Evolutionary conservation across 2,888 invertebrate species (phyloP).

Genomic region (Campaea margaritaria): DNA sequence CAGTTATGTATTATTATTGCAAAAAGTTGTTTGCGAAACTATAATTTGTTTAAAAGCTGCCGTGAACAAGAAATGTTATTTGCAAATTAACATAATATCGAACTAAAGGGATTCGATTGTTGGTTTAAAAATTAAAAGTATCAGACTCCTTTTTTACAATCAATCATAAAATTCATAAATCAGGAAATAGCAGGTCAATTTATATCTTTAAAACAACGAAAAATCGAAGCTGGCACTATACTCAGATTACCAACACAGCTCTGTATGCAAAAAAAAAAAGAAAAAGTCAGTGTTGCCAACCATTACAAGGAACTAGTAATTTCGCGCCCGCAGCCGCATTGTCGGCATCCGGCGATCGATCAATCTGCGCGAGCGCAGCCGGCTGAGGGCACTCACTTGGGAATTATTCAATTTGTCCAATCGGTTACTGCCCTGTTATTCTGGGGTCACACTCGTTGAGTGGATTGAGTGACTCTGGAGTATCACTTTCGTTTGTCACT

Average conservation of each 20-base stretch:
- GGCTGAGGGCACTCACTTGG: slow-evolving; percentile 36
- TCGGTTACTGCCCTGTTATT: slow-evolving; percentile 67
- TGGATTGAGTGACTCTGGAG: slow-evolving; percentile 40
- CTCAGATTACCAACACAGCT: neutral
- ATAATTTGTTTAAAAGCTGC: slow-evolving; percentile 25
- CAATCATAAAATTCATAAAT: no score
- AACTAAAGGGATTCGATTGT: no score
- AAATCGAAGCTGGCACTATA: neutral
- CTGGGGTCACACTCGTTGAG: slow-evolving; percentile 55
- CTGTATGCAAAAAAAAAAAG: slow-evolving; percentile 3
- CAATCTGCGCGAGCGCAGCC: slow-evolving; percentile 66
- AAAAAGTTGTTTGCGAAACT: slow-evolving; percentile 34
- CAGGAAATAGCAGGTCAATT: no score
- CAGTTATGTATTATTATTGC: slow-evolving; percentile 42
- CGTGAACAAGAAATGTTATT: slow-evolving; percentile 19
- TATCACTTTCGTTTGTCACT: slow-evolving; percentile 33
- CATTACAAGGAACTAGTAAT: slow-evolving; percentile 53
- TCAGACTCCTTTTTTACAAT: no score
- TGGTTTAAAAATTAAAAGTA: no score
- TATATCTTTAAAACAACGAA: no score
- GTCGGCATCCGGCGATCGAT: slow-evolving; percentile 73
- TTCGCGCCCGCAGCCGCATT: slow-evolving; percentile 51
- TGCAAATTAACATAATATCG: neutral
- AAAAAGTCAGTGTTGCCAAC: slow-evolving; percentile 40
- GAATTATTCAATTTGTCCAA: slow-evolving; percentile 70